A percentile compares a stretch with the other conserved stretches of the same genome.
phyloP scores from a whole-genome alignment of 2,888 invertebrate genomes.

The Heliconius charithonia region DNA sequence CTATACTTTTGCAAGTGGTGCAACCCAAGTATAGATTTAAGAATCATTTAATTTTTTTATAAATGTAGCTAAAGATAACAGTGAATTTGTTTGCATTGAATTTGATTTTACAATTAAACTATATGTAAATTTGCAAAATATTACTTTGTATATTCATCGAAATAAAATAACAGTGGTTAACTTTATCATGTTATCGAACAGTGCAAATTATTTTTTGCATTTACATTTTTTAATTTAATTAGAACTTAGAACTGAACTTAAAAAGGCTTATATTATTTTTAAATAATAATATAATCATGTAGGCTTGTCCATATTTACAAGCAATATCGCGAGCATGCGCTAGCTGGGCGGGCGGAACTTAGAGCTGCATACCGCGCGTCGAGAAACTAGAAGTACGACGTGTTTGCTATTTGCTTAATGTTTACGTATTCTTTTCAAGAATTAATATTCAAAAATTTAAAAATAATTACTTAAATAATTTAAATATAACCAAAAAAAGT shows the following conservation, averaged over 20 bases:
- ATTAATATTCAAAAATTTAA: background rate
- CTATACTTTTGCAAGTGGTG: background rate
- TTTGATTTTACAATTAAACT: too few relatives aligned
- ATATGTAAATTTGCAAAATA: too few relatives aligned
- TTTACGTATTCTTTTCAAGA: constrained; percentile 7
- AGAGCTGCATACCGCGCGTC: constrained; percentile 20
- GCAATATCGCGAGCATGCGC: constrained; percentile 38
- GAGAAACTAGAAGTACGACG: constrained; percentile 13
- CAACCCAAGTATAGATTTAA: background rate
- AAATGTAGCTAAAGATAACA: too few relatives aligned
- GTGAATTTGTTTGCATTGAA: background rate
- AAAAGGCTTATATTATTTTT: too few relatives aligned
- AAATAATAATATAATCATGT: too few relatives aligned
- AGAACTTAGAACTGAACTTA: too few relatives aligned
- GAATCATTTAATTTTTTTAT: too few relatives aligned
- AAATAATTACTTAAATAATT: background rate
- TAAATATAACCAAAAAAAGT: background rate
- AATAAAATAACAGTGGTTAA: too few relatives aligned
- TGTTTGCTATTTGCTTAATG: background rate
- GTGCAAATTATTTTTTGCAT: too few relatives aligned
- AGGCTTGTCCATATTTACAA: background rate
- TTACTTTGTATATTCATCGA: too few relatives aligned
- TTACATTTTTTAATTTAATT: too few relatives aligned
- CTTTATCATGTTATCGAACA: too few relatives aligned
- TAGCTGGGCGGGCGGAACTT: constrained; percentile 28